phyloP scores from a whole-genome alignment of 2,888 invertebrate genomes.

The Calliphora vomitoria region DNA sequence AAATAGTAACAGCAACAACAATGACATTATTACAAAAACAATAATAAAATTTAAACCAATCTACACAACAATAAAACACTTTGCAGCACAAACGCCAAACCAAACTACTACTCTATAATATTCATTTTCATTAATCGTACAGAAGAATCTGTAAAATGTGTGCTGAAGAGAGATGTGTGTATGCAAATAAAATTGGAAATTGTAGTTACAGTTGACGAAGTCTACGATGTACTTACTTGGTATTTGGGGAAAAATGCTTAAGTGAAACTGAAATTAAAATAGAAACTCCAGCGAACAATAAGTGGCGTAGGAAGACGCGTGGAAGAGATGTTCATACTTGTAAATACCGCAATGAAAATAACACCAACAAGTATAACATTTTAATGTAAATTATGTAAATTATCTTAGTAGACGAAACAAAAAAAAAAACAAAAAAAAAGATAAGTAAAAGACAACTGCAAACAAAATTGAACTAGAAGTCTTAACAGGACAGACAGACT shows the following conservation, averaged over 20 bases:
- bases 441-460: constrained; percentile 4
- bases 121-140: constrained; percentile 50
- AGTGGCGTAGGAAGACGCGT: constrained; percentile 10
- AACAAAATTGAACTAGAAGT: constrained; percentile 46
- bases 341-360: constrained; percentile 71
- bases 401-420: constrained; percentile 79
- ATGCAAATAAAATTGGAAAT: constrained; percentile 32
- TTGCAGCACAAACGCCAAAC: constrained; percentile 46
- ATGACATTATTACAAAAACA: too few relatives aligned
- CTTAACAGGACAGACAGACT: constrained; percentile 30
- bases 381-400: constrained; percentile 82
- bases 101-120: constrained; percentile 23
- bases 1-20: not conserved
- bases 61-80: constrained; percentile 70
- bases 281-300: constrained; percentile 22
- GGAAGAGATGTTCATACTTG: constrained; percentile 78
- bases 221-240: not conserved
- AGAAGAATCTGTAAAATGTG: constrained; percentile 2
- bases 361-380: constrained; percentile 77
- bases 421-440: not conserved
- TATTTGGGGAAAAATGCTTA: constrained; percentile 32
- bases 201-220: constrained; percentile 42
- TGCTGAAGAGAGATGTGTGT: constrained; percentile 5
- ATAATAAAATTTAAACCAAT: constrained; percentile 66
- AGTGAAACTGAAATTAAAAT: constrained; percentile 55